Base-by-base conservation (phyloP, 2,888 invertebrate species). In the Pseudeuparius sepicola region DNA sequence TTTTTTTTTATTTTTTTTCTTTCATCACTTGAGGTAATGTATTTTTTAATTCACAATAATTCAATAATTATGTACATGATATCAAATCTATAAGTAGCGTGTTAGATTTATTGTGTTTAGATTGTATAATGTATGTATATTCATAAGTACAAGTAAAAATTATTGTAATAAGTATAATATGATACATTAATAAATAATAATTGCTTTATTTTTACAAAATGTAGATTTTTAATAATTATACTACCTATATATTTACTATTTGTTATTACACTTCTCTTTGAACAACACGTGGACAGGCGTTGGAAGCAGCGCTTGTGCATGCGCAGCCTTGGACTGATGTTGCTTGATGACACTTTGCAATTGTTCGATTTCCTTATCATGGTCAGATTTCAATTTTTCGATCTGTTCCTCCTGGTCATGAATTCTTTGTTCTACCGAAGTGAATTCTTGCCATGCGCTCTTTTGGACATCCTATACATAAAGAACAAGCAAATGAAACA, bases 391-490 rank as follows among this genome's bases (percentile, higher is more conserved):
- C 60, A 69, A 60, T 14, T 55, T 54, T 24, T 59, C 61, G 3
- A 67, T 65, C 11, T 60, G 56, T 2, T 57, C 45, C 40, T 67
- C 63, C 45, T 70, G 67, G 34, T 61, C 61, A 40, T 60, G 64
- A 12, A 70, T 63, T 34, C 64, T 61, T 44, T 65, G 63, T 44
- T 70, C 69, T 1, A 68, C 66, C 2, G 63, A 60, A 2, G 61
- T 60, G 36, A 70, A 54, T 51, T 70, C 68, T 37, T 68, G 63
- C 54, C 62, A 67, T 3, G 70, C 67, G 33, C 61, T 67, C 44
- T 63, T 62, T 46, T 68, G 68, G 9, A 71, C 67, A 35, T 56
- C 63, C 70, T 71, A 50, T 10, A n/a, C n/a, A n/a, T n/a, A n/a
- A 37, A 51, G 42, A 37, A 31, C 39, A 24, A 14, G 11, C 12